Evolutionary conservation across 2,888 invertebrate genomes (phyloP), one percentile per base, ranked within the genome.

Genomic region (Hedychridium roseum): DNA sequence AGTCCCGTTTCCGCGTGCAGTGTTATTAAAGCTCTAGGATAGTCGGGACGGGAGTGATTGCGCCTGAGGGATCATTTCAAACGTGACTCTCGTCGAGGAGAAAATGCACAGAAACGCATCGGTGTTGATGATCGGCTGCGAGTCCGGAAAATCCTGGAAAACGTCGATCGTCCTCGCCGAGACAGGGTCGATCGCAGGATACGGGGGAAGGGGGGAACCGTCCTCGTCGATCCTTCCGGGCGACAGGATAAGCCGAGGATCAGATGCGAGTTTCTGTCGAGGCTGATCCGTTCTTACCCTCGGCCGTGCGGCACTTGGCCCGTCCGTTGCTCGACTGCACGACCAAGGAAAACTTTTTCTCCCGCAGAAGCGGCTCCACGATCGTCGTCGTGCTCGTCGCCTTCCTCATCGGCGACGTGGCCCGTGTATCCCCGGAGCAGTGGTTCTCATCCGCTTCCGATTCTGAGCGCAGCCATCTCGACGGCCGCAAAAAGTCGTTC

Each of bases 201-300:
- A 9, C n/a, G 3, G 9, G 3, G 9, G 9, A 12, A 27, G 23
- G 4, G 9, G n/a, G n/a, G n/a, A n/a, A n/a, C n/a, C n/a, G n/a
- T n/a, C n/a, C n/a, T n/a, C n/a, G 21, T 2, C 26, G 38, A 31
- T 53, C 34, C 41, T 39, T 46, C 18, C 35, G 9, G 28, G 34
- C 17, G 21, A 21, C 11, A 23, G 23, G 27, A 23, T 36, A 44
- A 49, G 15, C 27, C 31, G 21, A 20, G 16, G 27, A 57, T 70
- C 58, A 70, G 46, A 71, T 70, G 16, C 58, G 57, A 7, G 71
- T 67, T 37, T 71, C 71, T 9, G 51, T 60, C 11, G 50, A 54
- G 7, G 37, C 16, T 9, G 3, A 37, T 15, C 47, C 44, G 1
- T 39, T 46, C 6, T 31, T 23, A 17, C 51, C 46, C 3, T 52